Percentiles rank a stretch among this genome's conserved stretches.
These are phyloP conservation scores for Myzus persicae DNA, from an alignment of 1,140 invertebrate species.

Conservation along the genomic window DNA sequence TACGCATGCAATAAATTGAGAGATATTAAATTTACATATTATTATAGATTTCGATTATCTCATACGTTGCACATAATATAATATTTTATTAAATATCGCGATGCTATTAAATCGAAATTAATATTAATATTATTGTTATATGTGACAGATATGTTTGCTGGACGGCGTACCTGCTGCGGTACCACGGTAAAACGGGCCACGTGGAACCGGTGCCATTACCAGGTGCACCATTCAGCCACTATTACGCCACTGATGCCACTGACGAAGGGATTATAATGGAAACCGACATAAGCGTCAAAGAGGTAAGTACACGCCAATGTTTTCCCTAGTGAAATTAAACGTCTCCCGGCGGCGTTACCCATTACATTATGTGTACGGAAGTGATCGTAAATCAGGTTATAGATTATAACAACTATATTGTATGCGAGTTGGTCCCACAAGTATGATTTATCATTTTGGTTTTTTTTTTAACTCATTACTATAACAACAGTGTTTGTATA, in stretches of 20 bases:
- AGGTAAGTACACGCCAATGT: slow-evolving; percentile 67
- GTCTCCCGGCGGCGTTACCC: neutral
- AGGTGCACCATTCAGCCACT: slow-evolving; percentile 80
- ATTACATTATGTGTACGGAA: neutral
- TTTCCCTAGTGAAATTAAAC: neutral
- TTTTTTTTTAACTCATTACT: neutral
- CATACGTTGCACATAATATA: neutral
- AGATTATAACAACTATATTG: neutral
- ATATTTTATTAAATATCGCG: neutral
- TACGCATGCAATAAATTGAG: neutral
- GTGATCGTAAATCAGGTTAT: neutral
- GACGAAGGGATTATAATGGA: slow-evolving; percentile 88
- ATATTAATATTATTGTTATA: neutral
- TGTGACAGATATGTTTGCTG: slow-evolving; percentile 77
- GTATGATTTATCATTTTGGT: slow-evolving; percentile 1
- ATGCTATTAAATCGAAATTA: neutral
- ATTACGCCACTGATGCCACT: slow-evolving; percentile 82
- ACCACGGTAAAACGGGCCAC: slow-evolving; percentile 66
- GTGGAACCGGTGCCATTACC: slow-evolving; percentile 73
- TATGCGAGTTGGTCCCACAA: neutral
- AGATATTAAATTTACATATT: slow-evolving; percentile 9
- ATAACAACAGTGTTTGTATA: neutral
- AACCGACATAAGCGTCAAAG: slow-evolving; percentile 79
- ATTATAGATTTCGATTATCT: neutral
- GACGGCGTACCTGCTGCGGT: slow-evolving; percentile 76